These are phyloP conservation scores for Scaptomyza polygonia DNA, from an alignment of 2,888 invertebrate genomes.

Conservation along the genomic window DNA sequence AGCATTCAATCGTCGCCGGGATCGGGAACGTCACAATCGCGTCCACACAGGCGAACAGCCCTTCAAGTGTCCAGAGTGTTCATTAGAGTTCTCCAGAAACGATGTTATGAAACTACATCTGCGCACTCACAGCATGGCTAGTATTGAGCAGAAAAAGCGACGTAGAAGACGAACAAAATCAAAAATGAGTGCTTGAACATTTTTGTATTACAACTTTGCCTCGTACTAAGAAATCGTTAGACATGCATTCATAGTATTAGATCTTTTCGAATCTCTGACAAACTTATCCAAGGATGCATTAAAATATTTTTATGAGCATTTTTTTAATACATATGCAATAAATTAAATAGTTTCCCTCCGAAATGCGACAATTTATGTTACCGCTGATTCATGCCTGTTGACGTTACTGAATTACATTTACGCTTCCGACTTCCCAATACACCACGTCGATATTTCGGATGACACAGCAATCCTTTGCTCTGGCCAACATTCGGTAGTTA, in stretches of 20 bases:
- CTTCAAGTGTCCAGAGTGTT: constrained; percentile 23
- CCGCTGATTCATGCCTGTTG: too few species aligned
- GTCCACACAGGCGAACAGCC: constrained; percentile 21
- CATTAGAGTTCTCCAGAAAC: constrained; percentile 9
- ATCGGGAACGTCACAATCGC: constrained; percentile 22
- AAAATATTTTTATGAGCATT: background rate
- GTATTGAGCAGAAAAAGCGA: background rate
- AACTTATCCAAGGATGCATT: background rate
- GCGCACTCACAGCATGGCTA: background rate
- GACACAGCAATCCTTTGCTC: too few species aligned
- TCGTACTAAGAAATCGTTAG: background rate
- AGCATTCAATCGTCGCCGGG: constrained; percentile 12
- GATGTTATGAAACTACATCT: constrained; percentile 15
- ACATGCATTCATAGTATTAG: background rate
- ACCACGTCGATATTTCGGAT: too few species aligned
- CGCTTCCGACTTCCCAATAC: too few species aligned
- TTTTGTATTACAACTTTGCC: background rate
- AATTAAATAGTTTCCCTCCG: too few species aligned
- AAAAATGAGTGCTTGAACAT: background rate
- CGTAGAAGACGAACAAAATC: background rate
- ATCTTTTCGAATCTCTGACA: background rate
- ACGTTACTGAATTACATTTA: too few species aligned
- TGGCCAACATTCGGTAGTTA: too few species aligned
- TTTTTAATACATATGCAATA: background rate
- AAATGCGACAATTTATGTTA: too few species aligned